phyloP scores from a whole-genome alignment of 2,888 invertebrate species.

The Caenorhabditis virilis region DNA sequence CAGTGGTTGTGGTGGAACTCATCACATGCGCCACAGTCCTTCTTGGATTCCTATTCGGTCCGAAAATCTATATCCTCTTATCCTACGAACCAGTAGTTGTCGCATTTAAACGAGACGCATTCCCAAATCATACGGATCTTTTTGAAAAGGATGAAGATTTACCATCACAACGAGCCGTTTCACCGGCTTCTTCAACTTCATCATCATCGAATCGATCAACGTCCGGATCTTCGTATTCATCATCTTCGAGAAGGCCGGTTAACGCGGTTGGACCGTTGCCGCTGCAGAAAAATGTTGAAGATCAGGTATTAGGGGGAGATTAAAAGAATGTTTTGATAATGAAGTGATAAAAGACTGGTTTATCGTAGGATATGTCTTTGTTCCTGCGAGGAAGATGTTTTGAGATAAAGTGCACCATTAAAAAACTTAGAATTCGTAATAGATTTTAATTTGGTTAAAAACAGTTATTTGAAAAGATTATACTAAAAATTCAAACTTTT shows the following conservation, averaged over 20 bases:
- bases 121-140: slow-evolving; percentile 44
- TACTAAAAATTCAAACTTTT: no score
- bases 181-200: slow-evolving; percentile 48
- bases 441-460: no score
- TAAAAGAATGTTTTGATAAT: slow-evolving; percentile 1
- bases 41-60: slow-evolving; percentile 67
- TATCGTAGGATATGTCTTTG: no score
- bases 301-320: slow-evolving; percentile 3
- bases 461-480: no score
- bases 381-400: no score
- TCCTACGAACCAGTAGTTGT: slow-evolving; percentile 67
- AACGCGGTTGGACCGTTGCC: slow-evolving; percentile 32
- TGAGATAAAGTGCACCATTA: no score
- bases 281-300: slow-evolving; percentile 5
- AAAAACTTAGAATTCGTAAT: no score
- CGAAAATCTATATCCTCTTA: slow-evolving; percentile 68
- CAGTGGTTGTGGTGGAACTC: slow-evolving; percentile 57
- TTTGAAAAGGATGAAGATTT: slow-evolving; percentile 58
- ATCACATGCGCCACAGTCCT: slow-evolving; percentile 61
- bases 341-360: no score
- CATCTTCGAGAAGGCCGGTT: slow-evolving; percentile 30
- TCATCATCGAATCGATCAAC: slow-evolving; percentile 32
- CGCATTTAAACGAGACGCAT: slow-evolving; percentile 57
- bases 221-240: slow-evolving; percentile 24
- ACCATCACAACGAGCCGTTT: slow-evolving; percentile 48